A percentile compares a stretch with the other conserved stretches of the same genome.
These are phyloP conservation scores for Microplitis mediator DNA, from an alignment of 1,140 invertebrate species.

Conservation along the genomic window DNA sequence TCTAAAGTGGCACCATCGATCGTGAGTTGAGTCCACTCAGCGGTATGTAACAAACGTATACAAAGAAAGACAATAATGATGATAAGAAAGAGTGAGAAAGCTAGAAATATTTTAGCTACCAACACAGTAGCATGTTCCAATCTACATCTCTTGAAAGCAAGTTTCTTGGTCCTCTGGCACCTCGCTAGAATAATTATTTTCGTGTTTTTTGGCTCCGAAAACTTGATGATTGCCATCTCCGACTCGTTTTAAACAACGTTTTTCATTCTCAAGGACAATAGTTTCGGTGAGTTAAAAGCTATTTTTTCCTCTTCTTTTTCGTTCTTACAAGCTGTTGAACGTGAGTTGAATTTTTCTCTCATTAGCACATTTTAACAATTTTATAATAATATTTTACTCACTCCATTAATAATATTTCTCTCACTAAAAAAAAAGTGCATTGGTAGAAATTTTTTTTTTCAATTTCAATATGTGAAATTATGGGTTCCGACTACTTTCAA, in stretches of 20 bases:
- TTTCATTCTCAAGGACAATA: background rate
- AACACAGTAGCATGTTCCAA: constrained; percentile 11
- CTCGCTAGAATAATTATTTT: constrained; percentile 9
- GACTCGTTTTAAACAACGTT: constrained; percentile 6
- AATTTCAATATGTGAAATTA: no score
- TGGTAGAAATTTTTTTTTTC: no score
- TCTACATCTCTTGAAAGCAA: constrained; percentile 1
- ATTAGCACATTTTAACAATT: background rate
- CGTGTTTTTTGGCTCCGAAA: constrained; percentile 1
- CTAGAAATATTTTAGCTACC: background rate
- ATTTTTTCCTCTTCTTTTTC: background rate
- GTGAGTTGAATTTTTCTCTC: background rate
- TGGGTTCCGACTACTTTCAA: no score
- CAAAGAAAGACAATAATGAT: background rate
- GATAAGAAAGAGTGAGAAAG: background rate
- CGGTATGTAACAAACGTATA: background rate
- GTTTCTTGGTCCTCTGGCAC: constrained; percentile 9
- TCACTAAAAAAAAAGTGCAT: no score
- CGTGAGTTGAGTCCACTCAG: background rate
- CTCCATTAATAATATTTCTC: background rate
- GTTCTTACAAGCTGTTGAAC: background rate
- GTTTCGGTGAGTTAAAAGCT: constrained; percentile 1
- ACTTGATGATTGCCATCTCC: constrained; percentile 9
- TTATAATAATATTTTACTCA: background rate
- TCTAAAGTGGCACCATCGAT: constrained; percentile 7